These are phyloP conservation scores for Rotaria socialis DNA, from an alignment of 2,888 invertebrate species.

Conservation along the genomic window DNA sequence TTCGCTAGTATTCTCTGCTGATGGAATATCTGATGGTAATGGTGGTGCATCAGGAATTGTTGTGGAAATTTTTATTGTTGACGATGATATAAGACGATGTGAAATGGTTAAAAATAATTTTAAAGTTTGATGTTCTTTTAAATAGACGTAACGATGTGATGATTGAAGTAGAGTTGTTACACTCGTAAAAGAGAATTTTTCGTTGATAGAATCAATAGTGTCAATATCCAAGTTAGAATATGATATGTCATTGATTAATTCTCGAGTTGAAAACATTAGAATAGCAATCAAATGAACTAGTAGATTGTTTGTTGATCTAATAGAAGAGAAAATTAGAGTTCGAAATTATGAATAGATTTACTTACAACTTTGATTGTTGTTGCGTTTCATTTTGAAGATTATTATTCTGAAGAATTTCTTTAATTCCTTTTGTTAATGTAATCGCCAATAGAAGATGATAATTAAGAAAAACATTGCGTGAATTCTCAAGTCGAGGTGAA, in stretches of 20 bases:
- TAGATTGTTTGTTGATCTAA: conserved; percentile 2
- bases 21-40: not conserved
- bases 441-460: conserved; percentile 25
- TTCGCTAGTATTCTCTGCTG: not conserved
- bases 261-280: not conserved
- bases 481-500: conserved; percentile 10
- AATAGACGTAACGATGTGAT: not conserved
- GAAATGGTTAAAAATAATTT: not conserved
- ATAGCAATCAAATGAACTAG: not conserved
- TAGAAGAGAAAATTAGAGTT: not conserved
- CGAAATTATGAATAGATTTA: not conserved
- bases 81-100: not conserved
- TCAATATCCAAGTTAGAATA: not conserved
- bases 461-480: not conserved
- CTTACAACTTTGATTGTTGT: not conserved
- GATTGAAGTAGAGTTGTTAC: not conserved
- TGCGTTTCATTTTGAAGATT: not conserved
- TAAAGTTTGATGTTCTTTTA: conserved; percentile 22
- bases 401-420: conserved; percentile 4
- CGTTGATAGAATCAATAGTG: not conserved
- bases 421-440: conserved; percentile 12
- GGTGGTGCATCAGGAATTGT: not conserved
- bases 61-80: not conserved
- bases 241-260: not conserved
- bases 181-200: not conserved